Percentiles rank a stretch among this genome's conserved stretches.
phyloP scores from a whole-genome alignment of 2,797 vertebrate genomes.

The Lagorchestes hirsutus region DNA sequence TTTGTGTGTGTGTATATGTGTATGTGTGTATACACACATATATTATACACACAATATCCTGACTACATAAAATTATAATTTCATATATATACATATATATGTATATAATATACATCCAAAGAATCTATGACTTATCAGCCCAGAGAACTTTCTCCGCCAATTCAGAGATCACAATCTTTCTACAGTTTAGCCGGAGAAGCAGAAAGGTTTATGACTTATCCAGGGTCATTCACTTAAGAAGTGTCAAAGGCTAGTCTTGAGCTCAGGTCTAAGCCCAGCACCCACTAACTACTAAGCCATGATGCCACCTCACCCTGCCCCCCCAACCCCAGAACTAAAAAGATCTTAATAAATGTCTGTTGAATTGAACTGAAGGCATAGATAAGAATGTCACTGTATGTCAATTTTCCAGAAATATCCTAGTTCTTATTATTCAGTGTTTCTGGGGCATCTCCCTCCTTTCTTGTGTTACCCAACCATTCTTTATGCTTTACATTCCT shows the following conservation, averaged over 20 bases:
- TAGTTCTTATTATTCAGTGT: constrained; percentile 73
- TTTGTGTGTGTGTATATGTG: too few relatives aligned
- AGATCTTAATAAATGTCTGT: neutral
- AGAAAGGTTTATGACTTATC: neutral
- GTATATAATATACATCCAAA: neutral
- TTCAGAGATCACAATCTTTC: neutral
- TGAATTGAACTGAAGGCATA: neutral
- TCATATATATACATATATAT: too few relatives aligned
- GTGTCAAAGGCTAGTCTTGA: neutral
- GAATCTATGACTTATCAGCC: neutral
- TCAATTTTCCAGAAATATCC: neutral
- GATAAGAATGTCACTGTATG: neutral
- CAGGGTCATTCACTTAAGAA: neutral
- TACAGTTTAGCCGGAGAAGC: neutral
- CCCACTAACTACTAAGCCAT: neutral
- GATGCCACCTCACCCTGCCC: neutral
- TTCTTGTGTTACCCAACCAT: constrained; percentile 10
- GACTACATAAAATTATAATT: too few relatives aligned
- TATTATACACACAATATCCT: too few relatives aligned
- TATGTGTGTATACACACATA: too few relatives aligned
- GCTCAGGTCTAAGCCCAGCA: neutral
- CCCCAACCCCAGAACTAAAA: neutral
- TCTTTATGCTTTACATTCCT: constrained; percentile 27
- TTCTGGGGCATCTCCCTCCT: constrained; percentile 66
- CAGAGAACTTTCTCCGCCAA: neutral